Conservation (phyloP, 2,888 invertebrate genomes). For the Bimastos eiseni region DNA sequence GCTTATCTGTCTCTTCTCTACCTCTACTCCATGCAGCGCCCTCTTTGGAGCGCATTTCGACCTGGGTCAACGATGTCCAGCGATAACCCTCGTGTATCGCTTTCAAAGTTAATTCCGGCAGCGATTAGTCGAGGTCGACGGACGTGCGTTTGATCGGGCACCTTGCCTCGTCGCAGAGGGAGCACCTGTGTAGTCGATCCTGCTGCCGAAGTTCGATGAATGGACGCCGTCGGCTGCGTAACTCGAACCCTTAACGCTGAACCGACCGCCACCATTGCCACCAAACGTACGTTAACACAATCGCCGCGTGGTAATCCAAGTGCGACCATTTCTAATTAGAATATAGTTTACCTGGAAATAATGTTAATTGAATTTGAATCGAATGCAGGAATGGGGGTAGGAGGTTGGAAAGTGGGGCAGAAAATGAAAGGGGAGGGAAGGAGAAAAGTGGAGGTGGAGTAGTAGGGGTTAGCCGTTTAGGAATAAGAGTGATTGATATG, state of each 20-base stretch:
- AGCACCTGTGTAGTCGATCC: neutral
- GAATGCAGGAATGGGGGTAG: neutral
- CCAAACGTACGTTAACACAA: neutral
- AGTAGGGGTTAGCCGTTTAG: neutral
- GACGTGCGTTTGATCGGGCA: neutral
- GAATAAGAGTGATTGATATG: neutral
- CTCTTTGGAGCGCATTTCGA: slow-evolving; percentile 6
- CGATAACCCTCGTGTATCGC: neutral
- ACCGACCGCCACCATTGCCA: too few relatives aligned
- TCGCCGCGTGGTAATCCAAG: neutral
- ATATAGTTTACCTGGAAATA: neutral
- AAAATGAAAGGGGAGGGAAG: neutral
- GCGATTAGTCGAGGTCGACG: neutral
- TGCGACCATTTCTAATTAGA: neutral
- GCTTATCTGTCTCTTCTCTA: neutral
- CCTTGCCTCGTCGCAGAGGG: neutral
- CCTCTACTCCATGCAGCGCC: neutral
- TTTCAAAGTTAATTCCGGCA: neutral
- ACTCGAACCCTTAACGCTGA: neutral
- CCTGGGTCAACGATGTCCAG: neutral
- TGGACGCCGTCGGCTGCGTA: neutral
- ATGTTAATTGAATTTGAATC: neutral
- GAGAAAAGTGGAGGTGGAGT: neutral
- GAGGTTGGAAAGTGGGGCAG: too few relatives aligned
- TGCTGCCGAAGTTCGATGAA: neutral